Base-by-base conservation (phyloP, 2,797 vertebrate species). In the Labroides dimidiatus region DNA sequence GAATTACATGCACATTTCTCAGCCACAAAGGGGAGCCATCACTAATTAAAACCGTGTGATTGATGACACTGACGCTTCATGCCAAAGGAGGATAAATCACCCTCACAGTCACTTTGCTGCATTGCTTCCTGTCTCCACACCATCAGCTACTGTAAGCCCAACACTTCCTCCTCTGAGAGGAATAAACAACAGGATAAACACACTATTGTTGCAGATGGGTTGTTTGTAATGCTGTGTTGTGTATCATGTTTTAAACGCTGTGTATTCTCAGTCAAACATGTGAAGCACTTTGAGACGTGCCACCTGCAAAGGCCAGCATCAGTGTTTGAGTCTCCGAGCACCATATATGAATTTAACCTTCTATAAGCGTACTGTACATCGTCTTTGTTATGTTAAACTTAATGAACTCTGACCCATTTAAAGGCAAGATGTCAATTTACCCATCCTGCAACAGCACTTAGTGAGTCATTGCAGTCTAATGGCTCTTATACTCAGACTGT, bases 1-100 rank as follows among this genome's bases (percentile, higher is more conserved):
- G 92, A 94, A 94, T 94, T 93, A 93, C 93, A 93, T 94, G 93
- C 91, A 93, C 92, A 93, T 93, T 94, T 93, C 90, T 92, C 91
- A 89, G 87, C 86, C 91, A 91, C 94, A 93, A 92, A 92, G 89
- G 92, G 90, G 85, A 91, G 91, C 90, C 92, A 93, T 91, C 92
- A 86, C 88, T 93, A 94, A 93, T 93, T 94, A 93, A 93, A 93
- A 90, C 76, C 86, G 88, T 75, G 91, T 94, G 94, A 94, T 94
- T 93, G 94, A 94, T 93, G 92, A 91, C 89, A 81, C 64, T 71
- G 80, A 91, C 75, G 91, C 86, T 87, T 76, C 85, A 87, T 82
- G 89, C 90, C 87, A 82, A 64, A 71, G 78, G 53, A 80, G 84
- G 77, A 92, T 90, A 89, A 91, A 92, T 92, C 86, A 91, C 89